Evolutionary conservation across 2,113 vertebrate genomes (phyloP).

Genomic region (Limanda limanda): DNA sequence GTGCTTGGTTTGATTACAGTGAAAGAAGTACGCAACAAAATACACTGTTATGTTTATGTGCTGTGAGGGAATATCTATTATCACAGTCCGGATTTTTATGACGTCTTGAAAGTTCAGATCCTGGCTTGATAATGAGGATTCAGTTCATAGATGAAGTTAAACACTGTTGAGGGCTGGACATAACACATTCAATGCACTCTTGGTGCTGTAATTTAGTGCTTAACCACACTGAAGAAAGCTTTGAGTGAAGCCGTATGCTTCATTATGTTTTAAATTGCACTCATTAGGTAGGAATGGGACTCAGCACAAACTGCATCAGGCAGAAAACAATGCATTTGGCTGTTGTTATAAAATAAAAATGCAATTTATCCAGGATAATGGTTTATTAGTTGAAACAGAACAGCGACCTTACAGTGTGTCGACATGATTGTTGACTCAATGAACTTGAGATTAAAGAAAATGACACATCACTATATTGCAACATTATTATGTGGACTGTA

Average conservation of each 20-base stretch:
- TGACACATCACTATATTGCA: background rate
- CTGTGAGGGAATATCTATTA: conserved; percentile 7
- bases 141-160: conserved; percentile 24
- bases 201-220: conserved; percentile 2
- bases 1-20: conserved; percentile 24
- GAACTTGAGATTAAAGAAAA: background rate
- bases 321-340: background rate
- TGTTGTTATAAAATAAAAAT: conserved; percentile 11
- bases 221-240: background rate
- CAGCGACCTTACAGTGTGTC: background rate
- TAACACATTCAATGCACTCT: conserved; percentile 3
- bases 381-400: background rate
- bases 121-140: conserved; percentile 1
- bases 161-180: conserved; percentile 5
- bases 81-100: conserved; percentile 22
- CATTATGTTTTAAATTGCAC: conserved; percentile 19
- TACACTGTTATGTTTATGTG: conserved; percentile 2
- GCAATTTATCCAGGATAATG: background rate
- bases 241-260: conserved; percentile 15
- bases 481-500: background rate
- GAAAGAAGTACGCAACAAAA: conserved; percentile 23
- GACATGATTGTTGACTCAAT: conserved; percentile 17
- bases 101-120: conserved; percentile 26
- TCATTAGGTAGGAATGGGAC: conserved; percentile 5
- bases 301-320: background rate